Evolutionary conservation across 2,888 invertebrate species (phyloP).

Genomic region (Acronicta aceris): DNA sequence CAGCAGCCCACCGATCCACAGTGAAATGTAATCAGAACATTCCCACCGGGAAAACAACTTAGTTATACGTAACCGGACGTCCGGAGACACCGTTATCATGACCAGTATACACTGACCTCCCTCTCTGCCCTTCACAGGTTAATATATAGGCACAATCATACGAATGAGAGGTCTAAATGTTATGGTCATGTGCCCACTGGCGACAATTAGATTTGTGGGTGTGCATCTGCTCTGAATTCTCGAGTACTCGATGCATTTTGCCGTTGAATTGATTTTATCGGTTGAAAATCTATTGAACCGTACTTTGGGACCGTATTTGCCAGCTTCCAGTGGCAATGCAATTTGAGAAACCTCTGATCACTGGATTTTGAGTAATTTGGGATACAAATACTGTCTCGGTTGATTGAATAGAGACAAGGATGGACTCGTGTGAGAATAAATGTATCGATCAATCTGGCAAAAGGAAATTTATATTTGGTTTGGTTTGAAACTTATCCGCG

Average conservation of each 20-base stretch:
- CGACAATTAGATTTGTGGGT: conserved; percentile 59
- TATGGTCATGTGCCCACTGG: conserved; percentile 33
- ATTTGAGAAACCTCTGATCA: conserved; percentile 10
- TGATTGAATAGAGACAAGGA: too few relatives aligned
- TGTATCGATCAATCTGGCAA: too few relatives aligned
- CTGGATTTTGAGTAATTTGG: conserved; percentile 1
- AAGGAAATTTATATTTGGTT: too few relatives aligned
- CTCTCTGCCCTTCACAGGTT: conserved; percentile 2
- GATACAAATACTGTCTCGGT: too few relatives aligned
- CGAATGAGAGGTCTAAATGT: conserved; percentile 31
- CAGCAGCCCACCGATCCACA: conserved; percentile 33
- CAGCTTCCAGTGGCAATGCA: conserved; percentile 11
- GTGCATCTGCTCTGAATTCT: conserved; percentile 39
- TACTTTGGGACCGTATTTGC: conserved; percentile 16
- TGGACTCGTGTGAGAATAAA: too few relatives aligned
- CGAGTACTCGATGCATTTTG: conserved; percentile 43
- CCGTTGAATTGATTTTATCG: conserved; percentile 49
- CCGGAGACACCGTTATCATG: conserved; percentile 47
- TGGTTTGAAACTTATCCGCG: too few relatives aligned
- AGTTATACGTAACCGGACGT: conserved; percentile 62
- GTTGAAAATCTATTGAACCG: conserved; percentile 21
- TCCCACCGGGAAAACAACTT: conserved; percentile 64
- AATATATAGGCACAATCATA: conserved; percentile 8
- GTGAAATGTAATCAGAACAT: conserved; percentile 57
- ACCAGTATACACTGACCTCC: conserved; percentile 46